Evolutionary conservation across 1,140 invertebrate species (phyloP), one percentile per base, ranked within the genome.

Genomic region (Drosophila obscura): DNA sequence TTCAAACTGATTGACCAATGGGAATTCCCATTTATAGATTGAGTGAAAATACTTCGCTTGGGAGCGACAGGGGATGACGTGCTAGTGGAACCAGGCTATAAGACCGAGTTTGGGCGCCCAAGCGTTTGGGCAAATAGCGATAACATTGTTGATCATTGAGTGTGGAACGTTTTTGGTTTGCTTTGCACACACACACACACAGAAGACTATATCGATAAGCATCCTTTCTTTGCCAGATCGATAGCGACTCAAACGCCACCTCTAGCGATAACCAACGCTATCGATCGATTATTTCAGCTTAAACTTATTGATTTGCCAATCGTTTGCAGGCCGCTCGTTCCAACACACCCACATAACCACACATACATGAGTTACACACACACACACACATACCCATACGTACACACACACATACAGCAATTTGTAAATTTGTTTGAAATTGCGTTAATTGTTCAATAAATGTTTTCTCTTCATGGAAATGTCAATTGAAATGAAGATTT

Each of bases 401-500:
- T 45, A 46, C 13, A 44, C 16, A 51, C 26, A 64, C 5, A 53
- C 28, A 13, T 13, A 59, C 31, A 46, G 49, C 41, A 48, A 78
- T 51, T 55, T 64, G 46, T 46, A 60, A 24, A 77, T 57, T 80
- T 53, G 46, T 61, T 71, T 60, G 57, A 80, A 77, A 85, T 68
- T 82, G 76, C 59, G 82, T 87, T 85, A 85, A 85, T 78, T 88
- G 83, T 88, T 88, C 71, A 69, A 79, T 76, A 51, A 88, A 82
- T 87, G 79, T 79, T 80, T 63, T 65, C 69, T 85, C 83, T 88
- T 88, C 83, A 88, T 82, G 74, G 74, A 77, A 72, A 78, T 81
- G 28, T 55, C 64, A 74, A 83, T 88, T 88, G 83, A 83, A 90
- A 90, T 90, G 83, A 84, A 90, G 90, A 91, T 76, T 74, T 90